A percentile compares a stretch with the other conserved stretches of the same genome.
phyloP scores from a whole-genome alignment of 1,140 invertebrate genomes.

The Camponotus floridanus region DNA sequence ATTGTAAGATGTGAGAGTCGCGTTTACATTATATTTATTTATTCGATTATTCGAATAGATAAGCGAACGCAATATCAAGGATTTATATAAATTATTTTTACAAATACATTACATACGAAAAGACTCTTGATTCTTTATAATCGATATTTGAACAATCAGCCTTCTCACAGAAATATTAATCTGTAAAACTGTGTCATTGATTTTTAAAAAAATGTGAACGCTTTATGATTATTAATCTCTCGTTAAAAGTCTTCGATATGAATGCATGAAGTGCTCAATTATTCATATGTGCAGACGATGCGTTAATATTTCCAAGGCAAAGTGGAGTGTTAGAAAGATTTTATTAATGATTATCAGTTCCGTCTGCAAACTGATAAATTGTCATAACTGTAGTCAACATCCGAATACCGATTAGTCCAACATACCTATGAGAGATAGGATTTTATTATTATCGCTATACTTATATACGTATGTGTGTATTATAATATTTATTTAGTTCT shows the following conservation, averaged over 20 bases:
- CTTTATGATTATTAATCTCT: constrained; percentile 1
- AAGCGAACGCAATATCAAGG: neutral
- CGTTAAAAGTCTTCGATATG: constrained; percentile 33
- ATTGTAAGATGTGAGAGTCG: constrained; percentile 9
- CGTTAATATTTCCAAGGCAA: constrained; percentile 17
- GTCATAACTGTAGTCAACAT: constrained; percentile 3
- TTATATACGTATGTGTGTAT: no score
- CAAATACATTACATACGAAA: constrained; percentile 2
- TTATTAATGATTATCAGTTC: constrained; percentile 67
- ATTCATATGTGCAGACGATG: constrained; percentile 10
- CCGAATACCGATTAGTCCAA: constrained; percentile 42
- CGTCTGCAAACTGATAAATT: constrained; percentile 60
- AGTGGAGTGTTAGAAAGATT: constrained; percentile 58
- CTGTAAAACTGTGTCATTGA: constrained; percentile 35
- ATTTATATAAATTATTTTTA: constrained; percentile 35
- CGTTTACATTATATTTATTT: constrained; percentile 35
- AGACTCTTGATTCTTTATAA: neutral
- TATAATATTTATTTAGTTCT: no score
- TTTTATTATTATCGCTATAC: neutral
- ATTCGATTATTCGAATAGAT: constrained; percentile 1
- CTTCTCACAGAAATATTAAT: constrained; percentile 4
- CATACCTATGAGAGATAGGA: neutral
- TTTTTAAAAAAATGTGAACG: neutral
- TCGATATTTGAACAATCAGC: neutral
- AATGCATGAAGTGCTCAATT: neutral